Conservation (phyloP, 2,113 vertebrate species). For the Zosterops borbonicus region DNA sequence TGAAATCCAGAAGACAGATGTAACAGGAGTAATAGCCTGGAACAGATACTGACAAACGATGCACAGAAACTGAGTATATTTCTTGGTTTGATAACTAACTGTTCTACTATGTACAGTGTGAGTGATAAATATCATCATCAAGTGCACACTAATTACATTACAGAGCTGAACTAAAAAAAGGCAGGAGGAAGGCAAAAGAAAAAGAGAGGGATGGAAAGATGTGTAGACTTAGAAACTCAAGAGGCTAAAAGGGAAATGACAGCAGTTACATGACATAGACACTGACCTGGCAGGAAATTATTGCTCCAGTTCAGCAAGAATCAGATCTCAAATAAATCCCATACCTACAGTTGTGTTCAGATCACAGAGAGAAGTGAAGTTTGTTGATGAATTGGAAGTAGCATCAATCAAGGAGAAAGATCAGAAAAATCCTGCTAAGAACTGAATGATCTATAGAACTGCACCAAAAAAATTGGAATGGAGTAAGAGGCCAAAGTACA, state of each 20-base stretch:
- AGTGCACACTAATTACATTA: background rate
- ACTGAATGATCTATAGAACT: background rate
- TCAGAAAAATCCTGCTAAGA: background rate
- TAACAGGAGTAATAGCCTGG: background rate
- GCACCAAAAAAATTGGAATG: background rate
- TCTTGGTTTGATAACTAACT: background rate
- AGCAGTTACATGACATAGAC: background rate
- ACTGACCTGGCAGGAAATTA: background rate
- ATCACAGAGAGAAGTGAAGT: background rate
- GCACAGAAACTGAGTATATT: background rate
- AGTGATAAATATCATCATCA: background rate
- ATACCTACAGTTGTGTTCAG: background rate
- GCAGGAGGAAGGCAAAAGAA: background rate
- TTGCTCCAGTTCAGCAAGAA: background rate
- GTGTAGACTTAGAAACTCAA: background rate
- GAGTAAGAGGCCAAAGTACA: background rate
- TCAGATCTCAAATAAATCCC: background rate
- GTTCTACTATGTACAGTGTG: background rate
- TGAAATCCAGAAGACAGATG: background rate
- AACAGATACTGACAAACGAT: background rate
- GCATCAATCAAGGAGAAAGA: background rate
- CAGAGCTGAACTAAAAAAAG: background rate
- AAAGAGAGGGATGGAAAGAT: background rate
- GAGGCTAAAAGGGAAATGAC: background rate
- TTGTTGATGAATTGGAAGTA: background rate